Evolutionary conservation across 2,888 invertebrate species (phyloP), one percentile per base, ranked within the genome.

Genomic region (Diachrysia chrysitis): DNA sequence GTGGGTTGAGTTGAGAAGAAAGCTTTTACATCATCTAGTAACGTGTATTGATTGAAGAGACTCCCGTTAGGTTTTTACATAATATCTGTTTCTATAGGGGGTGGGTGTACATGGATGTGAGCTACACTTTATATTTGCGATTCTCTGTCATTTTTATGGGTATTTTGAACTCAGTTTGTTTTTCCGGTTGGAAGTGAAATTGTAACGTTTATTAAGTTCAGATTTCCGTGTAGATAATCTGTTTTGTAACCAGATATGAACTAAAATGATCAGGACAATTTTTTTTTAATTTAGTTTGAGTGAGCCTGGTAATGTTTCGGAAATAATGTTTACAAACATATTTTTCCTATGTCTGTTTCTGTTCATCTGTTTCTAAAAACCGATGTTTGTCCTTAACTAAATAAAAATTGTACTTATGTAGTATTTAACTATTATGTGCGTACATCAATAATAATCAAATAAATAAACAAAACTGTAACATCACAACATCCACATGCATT

Each of bases 11-110:
- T 76, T 63, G 63, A 76, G 87, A 90, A 89, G 89, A 91, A 93
- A 93, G 92, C 92, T 92, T 92, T 93, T 92, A 92, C 91, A 93
- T 93, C 91, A 91, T 93, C 92, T 90, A 93, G 93, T 93, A 92
- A 92, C 93, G 91, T 89, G 92, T 95, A 95, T 95, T 95, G 95
- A 95, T 95, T 95, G 95, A 94, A 93, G 95, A 93, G 93, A 92
- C 90, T 94, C 87, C 92, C 91, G 93, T 94, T 92, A 93, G 92
- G 92, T 93, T 95, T 93, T 94, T 95, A 95, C 95, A 95, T 95
- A 94, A 95, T 94, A 93, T 93, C 91, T 93, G 90, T 93, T 92
- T 91, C 86, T 84, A 86, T 84, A 82, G 90, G 88, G 93, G 94
- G 90, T 90, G 88, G 88, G 79, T 84, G 86, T 89, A 89, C 84